Conservation (phyloP, 2,113 vertebrate genomes). For the Misgurnus mizolepis region DNA sequence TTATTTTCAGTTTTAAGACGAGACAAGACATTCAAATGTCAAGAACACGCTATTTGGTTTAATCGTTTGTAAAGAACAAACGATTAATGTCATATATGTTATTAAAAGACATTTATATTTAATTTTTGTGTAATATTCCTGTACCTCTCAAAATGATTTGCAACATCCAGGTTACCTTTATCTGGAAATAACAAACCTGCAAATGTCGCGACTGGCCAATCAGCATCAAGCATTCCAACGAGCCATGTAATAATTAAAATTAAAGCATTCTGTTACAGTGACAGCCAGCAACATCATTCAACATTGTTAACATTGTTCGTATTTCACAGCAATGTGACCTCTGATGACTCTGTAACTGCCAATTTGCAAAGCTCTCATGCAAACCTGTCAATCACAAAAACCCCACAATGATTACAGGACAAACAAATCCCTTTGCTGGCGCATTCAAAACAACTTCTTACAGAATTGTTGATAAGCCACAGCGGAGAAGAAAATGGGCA, state of each 20-base stretch:
- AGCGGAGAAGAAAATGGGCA: conserved; percentile 8
- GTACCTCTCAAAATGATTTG: no score
- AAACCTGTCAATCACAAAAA: conserved; percentile 14
- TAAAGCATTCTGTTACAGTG: not conserved
- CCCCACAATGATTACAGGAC: not conserved
- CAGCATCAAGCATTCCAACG: no score
- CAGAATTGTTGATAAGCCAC: conserved; percentile 20
- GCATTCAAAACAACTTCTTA: conserved; percentile 36
- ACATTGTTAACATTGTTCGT: not conserved
- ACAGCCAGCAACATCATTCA: not conserved
- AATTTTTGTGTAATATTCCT: no score
- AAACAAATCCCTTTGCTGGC: not conserved
- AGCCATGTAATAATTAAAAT: not conserved
- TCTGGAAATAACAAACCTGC: no score
- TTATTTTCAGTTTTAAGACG: no score
- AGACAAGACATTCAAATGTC: no score
- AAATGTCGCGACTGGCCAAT: no score
- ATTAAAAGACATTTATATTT: no score
- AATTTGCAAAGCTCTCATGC: not conserved
- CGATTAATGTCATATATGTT: no score
- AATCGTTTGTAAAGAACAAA: no score
- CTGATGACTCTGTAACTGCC: not conserved
- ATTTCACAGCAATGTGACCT: not conserved
- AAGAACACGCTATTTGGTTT: no score
- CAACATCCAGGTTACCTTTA: no score